Base-by-base conservation (phyloP, 2,888 invertebrate genomes). In the Tachina grossa region DNA sequence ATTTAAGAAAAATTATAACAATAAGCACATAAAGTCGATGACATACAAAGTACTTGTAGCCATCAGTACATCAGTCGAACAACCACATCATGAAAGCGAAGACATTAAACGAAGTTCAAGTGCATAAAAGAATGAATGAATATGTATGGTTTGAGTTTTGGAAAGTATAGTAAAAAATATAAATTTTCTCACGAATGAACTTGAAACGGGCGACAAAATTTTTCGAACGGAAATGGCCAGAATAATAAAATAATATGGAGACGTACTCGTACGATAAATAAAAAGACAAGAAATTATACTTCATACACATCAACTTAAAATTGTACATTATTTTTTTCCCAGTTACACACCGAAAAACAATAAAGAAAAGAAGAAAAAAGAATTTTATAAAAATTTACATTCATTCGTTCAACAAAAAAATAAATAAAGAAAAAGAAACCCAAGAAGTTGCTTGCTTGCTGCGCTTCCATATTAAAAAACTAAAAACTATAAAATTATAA, bases 121-220 rank as follows among this genome's bases (percentile, higher is more conserved):
- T 69, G 41, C 47, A 49, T 59, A 16, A 39, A 66, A 43, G 47
- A 41, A 55, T 22, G 14, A 19, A 41, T 11, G 63, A n/a, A 72
- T 16, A 49, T 16, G 19, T 22, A 55, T 16, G 53, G 16, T 39
- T 59, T 22, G 45, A 69, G 53, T 74, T 59, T 57, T 31, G 45
- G 31, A 74, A 63, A 75, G 41, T 63, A n/a, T n/a, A 81, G 51
- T 69, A 78, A 74, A 31, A 81, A 82, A 82, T 66, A 79, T 55
- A 80, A 5, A 80, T 85, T 85, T 85, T 85, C 85, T 85, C 85
- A 85, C 85, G 85, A 83, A 63, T 75, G 83, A 83, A 85, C 85
- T 83, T 85, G 85, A 85, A 85, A 85, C 79, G 83, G 85, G 85
- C 85, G 85, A 85, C 85, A 85, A 80, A 83, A 83, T 55, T 85